Conservation (phyloP, 2,888 invertebrate species). For the Monochamus alternatus region DNA sequence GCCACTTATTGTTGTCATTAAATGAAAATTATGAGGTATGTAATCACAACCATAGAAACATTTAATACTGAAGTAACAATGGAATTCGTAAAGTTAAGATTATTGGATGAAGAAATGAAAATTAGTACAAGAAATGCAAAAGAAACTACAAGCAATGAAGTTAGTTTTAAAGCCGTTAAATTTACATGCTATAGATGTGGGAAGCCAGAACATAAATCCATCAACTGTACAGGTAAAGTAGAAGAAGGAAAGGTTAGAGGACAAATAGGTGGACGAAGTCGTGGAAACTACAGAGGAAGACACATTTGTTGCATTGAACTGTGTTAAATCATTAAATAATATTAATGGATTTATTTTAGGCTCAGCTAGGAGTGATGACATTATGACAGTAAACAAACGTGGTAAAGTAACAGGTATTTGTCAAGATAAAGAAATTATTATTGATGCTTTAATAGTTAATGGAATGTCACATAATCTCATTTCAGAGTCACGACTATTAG, state of each 20-base stretch:
- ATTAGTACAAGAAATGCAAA: neutral
- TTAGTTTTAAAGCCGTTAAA: neutral
- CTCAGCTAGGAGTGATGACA: too few relatives aligned
- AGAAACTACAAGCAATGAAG: neutral
- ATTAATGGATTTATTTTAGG: too few relatives aligned
- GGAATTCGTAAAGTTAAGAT: conserved; percentile 49
- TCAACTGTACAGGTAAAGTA: conserved; percentile 12
- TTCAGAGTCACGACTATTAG: conserved; percentile 23
- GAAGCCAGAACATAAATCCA: neutral
- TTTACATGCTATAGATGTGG: too few relatives aligned
- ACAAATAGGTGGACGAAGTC: conserved; percentile 24
- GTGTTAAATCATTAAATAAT: too few relatives aligned
- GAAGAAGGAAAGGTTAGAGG: conserved; percentile 24
- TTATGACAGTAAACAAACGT: too few relatives aligned
- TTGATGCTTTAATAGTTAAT: conserved; percentile 28
- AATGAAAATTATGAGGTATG: conserved; percentile 46
- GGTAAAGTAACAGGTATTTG: conserved; percentile 16
- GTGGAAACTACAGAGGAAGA: neutral
- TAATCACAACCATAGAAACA: too few relatives aligned
- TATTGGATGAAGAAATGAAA: neutral
- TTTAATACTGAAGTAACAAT: conserved; percentile 20
- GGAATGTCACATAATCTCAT: conserved; percentile 22
- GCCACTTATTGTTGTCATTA: conserved; percentile 38
- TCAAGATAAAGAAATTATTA: conserved; percentile 35
- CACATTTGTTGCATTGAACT: too few relatives aligned